Conservation (phyloP, 2,113 vertebrate species). For the Dolichallabes microphthalmus region DNA sequence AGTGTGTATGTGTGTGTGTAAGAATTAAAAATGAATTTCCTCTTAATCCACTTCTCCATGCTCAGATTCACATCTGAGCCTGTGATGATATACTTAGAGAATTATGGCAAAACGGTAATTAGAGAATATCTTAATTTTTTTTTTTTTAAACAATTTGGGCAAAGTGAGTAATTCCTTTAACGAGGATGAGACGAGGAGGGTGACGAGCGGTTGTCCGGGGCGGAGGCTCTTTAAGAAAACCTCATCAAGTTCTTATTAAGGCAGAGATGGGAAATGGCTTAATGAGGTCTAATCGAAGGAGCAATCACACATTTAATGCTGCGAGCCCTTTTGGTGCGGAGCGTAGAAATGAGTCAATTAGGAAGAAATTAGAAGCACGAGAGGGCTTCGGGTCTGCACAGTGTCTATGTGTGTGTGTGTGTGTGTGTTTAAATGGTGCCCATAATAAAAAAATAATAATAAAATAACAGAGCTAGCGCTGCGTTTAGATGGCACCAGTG, state of each 20-base stretch:
- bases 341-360: conserved; percentile 99
- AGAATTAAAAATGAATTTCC: conserved; percentile 30
- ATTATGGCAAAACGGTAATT: conserved; percentile 59
- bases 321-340: conserved; percentile 95
- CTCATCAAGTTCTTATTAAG: conserved; percentile 99
- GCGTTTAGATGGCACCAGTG: conserved; percentile 57
- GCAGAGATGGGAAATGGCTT: conserved; percentile 83
- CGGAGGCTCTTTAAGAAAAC: conserved; percentile 75
- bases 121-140: conserved; percentile 62
- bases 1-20: neutral
- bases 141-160: conserved; percentile 89
- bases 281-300: conserved; percentile 98
- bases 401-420: conserved; percentile 77
- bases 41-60: conserved; percentile 20
- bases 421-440: conserved; percentile 68
- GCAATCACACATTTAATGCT: conserved; percentile 99
- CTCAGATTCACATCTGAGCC: neutral
- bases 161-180: conserved; percentile 95
- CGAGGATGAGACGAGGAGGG: conserved; percentile 41
- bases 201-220: conserved; percentile 58
- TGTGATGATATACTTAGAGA: conserved; percentile 7
- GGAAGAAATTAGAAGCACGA: conserved; percentile 88
- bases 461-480: conserved; percentile 64
- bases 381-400: conserved; percentile 76
- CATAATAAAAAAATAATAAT: conserved; percentile 31